Conservation (phyloP, 2,113 vertebrate species). For the Furnarius figulus region DNA sequence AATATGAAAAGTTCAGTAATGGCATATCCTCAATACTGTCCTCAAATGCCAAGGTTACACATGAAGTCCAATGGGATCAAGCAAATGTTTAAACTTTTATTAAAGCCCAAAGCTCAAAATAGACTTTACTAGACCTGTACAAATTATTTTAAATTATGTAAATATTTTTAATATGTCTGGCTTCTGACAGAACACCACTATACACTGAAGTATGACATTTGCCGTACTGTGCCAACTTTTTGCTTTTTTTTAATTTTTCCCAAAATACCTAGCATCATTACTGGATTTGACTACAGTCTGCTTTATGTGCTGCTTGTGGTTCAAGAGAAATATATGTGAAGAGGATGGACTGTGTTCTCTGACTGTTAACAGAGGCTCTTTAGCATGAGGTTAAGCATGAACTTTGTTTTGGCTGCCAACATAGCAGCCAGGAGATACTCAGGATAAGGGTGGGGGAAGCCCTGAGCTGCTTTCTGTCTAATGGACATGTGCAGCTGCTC, state of each 20-base stretch:
- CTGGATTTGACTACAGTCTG: constrained; percentile 54
- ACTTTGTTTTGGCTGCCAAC: constrained; percentile 40
- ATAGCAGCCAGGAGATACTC: constrained; percentile 18
- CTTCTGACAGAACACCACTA: constrained; percentile 71
- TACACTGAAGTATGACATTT: constrained; percentile 65
- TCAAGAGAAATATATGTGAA: constrained; percentile 23
- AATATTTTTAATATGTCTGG: constrained; percentile 78
- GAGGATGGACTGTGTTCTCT: background rate
- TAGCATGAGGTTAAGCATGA: constrained; percentile 16
- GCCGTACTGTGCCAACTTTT: constrained; percentile 38
- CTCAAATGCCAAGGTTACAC: constrained; percentile 64
- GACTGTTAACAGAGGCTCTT: constrained; percentile 16
- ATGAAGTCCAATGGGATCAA: constrained; percentile 55
- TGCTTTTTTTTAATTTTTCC: constrained; percentile 1
- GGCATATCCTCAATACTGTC: constrained; percentile 56
- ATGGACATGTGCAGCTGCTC: constrained; percentile 58
- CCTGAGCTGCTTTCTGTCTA: constrained; percentile 50
- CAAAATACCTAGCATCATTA: constrained; percentile 65
- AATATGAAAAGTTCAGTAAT: constrained; percentile 64
- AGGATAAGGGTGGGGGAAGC: constrained; percentile 15
- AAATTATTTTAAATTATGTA: constrained; percentile 80
- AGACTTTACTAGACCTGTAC: constrained; percentile 73
- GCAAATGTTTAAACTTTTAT: constrained; percentile 69
- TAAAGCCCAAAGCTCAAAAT: constrained; percentile 70
- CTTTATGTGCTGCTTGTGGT: constrained; percentile 45